Conservation (phyloP, 2,797 vertebrate species). For the Pagetopsis macropterus region DNA sequence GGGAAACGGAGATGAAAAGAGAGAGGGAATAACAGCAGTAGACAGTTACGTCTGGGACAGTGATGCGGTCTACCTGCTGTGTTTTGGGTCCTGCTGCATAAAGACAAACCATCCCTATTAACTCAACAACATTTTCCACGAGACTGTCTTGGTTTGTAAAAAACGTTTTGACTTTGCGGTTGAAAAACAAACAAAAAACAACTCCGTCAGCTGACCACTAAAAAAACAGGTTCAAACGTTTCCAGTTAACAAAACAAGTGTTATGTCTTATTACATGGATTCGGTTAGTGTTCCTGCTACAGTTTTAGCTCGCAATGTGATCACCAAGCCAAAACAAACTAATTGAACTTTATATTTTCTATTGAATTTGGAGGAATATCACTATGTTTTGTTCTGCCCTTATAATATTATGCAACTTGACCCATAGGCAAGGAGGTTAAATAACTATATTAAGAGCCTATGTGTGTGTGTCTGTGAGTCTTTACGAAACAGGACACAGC, state of each 20-base stretch:
- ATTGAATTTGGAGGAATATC: conserved; percentile 1
- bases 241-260: background rate
- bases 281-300: background rate
- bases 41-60: conserved; percentile 28
- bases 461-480: conserved; percentile 13
- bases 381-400: background rate
- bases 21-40: conserved; percentile 29
- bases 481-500: conserved; percentile 58
- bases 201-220: background rate
- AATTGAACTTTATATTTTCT: background rate
- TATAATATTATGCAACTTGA: conserved; percentile 22
- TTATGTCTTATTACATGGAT: background rate
- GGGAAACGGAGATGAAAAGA: conserved; percentile 52
- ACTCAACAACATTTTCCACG: conserved; percentile 19
- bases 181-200: conserved; percentile 17
- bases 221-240: conserved; percentile 41
- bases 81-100: conserved; percentile 19
- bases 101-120: conserved; percentile 11
- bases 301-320: background rate
- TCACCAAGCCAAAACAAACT: background rate
- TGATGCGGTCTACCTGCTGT: conserved; percentile 41
- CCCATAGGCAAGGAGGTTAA: conserved; percentile 15
- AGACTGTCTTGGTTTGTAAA: conserved; percentile 14
- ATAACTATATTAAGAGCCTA: background rate
- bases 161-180: conserved; percentile 28